Evolutionary conservation across 2,797 vertebrate species (phyloP).

Genomic region (Myiotriccus ornatus): DNA sequence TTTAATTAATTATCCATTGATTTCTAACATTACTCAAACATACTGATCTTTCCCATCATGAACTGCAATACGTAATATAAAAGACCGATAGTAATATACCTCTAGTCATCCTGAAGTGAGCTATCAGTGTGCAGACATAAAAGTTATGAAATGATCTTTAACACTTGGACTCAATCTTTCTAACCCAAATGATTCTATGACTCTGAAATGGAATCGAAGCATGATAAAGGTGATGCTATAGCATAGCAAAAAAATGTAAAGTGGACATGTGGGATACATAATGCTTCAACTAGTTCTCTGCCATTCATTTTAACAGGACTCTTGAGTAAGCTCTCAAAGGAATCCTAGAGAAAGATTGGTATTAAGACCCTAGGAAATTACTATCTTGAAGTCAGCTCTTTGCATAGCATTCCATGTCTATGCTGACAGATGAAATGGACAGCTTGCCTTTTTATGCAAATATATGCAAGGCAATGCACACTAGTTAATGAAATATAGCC

Average conservation of each 20-base stretch:
- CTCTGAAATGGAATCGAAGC: not conserved
- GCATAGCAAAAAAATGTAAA: not conserved
- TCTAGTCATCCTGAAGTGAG: not conserved
- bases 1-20: not conserved
- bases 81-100: not conserved
- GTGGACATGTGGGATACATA: not conserved
- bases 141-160: not conserved
- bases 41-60: not conserved
- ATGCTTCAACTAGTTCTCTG: not conserved
- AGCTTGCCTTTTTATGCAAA: slow-evolving; percentile 41
- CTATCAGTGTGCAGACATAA: not conserved
- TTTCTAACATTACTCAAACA: not conserved
- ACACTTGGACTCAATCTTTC: not conserved
- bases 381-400: not conserved
- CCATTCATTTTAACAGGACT: not conserved
- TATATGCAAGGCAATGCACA: slow-evolving; percentile 5
- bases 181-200: not conserved
- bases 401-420: not conserved
- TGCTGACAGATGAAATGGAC: not conserved
- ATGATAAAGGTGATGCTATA: not conserved
- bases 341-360: not conserved
- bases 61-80: not conserved
- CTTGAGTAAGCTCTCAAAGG: not conserved
- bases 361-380: not conserved
- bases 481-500: slow-evolving; percentile 19